Conservation (phyloP, 2,888 invertebrate genomes). For the Odontothrips loti region DNA sequence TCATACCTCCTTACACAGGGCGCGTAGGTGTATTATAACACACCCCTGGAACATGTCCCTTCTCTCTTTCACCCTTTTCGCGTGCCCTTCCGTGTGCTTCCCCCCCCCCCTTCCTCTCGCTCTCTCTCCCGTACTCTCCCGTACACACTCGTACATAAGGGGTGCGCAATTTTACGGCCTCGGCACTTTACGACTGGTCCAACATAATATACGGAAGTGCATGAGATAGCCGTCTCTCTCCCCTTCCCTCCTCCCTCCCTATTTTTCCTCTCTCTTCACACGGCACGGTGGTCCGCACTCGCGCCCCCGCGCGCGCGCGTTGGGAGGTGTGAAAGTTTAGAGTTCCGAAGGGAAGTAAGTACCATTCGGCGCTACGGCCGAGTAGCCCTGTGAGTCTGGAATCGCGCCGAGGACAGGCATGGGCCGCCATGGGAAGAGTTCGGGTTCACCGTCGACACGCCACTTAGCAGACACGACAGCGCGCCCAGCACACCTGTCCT, state of each 20-base stretch:
- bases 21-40: conserved; percentile 7
- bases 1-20: not conserved
- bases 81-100: not conserved
- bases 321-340: not conserved
- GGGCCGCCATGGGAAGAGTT: too few relatives aligned
- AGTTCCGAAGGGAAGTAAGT: not conserved
- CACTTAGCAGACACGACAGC: too few relatives aligned
- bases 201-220: conserved; percentile 26
- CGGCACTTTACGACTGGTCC: conserved; percentile 19
- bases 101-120: not conserved
- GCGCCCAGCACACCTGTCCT: too few relatives aligned
- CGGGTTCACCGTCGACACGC: too few relatives aligned
- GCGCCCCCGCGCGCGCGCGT: too few relatives aligned
- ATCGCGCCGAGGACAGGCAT: too few relatives aligned
- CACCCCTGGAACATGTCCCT: not conserved
- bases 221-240: conserved; percentile 2
- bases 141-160: conserved; percentile 6
- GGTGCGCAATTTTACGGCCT: conserved; percentile 18
- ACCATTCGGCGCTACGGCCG: too few relatives aligned
- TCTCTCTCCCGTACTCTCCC: not conserved
- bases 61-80: not conserved
- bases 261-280: not conserved
- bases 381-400: too few relatives aligned
- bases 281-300: not conserved
- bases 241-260: not conserved